Conservation (phyloP, 2,113 vertebrate species). For the Petrocephalus microphthalmus region DNA sequence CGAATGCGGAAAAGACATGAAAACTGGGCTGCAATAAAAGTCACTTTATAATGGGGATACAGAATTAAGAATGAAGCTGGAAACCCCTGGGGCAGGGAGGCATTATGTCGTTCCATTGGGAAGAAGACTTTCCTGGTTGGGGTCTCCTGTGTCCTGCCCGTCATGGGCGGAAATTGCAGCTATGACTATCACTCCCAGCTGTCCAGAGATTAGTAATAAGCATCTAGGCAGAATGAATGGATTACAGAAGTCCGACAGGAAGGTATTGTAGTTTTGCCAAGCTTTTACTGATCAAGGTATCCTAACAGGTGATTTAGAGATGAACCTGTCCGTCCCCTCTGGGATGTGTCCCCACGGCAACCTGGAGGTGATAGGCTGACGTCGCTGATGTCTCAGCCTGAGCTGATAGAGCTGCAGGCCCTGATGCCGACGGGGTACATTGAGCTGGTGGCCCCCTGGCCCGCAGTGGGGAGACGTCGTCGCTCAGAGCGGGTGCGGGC, state of each 20-base stretch:
- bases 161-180: neutral
- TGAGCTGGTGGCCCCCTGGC: conserved; percentile 32
- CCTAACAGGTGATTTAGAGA: neutral
- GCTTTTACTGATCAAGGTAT: neutral
- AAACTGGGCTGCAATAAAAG: neutral
- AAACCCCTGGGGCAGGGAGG: neutral
- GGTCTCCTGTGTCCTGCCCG: neutral
- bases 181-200: neutral
- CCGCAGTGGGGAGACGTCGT: conserved; percentile 59
- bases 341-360: neutral
- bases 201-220: neutral
- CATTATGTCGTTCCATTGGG: neutral
- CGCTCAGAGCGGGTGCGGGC: conserved; percentile 39
- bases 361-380: neutral
- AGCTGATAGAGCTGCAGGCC: conserved; percentile 46
- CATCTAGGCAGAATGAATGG: neutral
- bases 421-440: conserved; percentile 25
- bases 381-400: conserved; percentile 19
- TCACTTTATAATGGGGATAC: neutral
- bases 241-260: neutral
- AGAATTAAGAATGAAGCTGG: neutral
- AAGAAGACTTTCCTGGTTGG: neutral
- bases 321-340: neutral
- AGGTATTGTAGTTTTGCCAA: neutral
- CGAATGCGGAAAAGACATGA: neutral